These are phyloP conservation scores for Percina caprodes DNA, from an alignment of 2,113 vertebrate species.

Conservation along the genomic window DNA sequence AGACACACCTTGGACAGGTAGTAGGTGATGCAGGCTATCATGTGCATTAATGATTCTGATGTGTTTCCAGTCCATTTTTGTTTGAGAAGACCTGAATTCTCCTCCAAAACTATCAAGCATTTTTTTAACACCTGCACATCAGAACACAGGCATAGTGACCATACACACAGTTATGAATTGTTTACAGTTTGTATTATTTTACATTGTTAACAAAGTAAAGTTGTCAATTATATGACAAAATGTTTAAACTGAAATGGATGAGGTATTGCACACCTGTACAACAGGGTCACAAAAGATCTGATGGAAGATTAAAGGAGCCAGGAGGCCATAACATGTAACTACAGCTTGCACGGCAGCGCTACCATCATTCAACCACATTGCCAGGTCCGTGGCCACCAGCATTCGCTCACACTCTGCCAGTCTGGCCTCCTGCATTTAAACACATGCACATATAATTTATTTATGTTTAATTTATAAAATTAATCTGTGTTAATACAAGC, in stretches of 20 bases:
- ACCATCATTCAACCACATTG: conserved; percentile 88
- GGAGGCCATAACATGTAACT: conserved; percentile 91
- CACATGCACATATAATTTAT: background rate
- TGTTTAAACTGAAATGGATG: background rate
- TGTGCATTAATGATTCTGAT: conserved; percentile 89
- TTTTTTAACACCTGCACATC: conserved; percentile 90
- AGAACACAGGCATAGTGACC: conserved; percentile 30
- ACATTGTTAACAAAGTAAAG: background rate
- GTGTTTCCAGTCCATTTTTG: conserved; percentile 79
- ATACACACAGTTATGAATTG: background rate
- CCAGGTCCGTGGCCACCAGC: conserved; percentile 89
- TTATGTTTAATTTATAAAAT: background rate
- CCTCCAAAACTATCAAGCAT: conserved; percentile 90
- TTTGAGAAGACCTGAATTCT: conserved; percentile 81
- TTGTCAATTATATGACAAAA: background rate
- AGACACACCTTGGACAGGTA: conserved; percentile 90
- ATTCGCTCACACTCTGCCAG: conserved; percentile 90
- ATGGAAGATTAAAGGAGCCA: conserved; percentile 92
- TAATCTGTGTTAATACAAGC: background rate
- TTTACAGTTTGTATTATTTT: conserved; percentile 1
- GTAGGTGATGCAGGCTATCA: conserved; percentile 92
- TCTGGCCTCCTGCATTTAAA: conserved; percentile 85
- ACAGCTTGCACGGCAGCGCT: conserved; percentile 87
- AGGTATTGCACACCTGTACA: conserved; percentile 86
- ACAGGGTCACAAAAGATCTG: conserved; percentile 86